These are phyloP conservation scores for Dorcus hopei DNA, from an alignment of 2,888 invertebrate species.

Conservation along the genomic window DNA sequence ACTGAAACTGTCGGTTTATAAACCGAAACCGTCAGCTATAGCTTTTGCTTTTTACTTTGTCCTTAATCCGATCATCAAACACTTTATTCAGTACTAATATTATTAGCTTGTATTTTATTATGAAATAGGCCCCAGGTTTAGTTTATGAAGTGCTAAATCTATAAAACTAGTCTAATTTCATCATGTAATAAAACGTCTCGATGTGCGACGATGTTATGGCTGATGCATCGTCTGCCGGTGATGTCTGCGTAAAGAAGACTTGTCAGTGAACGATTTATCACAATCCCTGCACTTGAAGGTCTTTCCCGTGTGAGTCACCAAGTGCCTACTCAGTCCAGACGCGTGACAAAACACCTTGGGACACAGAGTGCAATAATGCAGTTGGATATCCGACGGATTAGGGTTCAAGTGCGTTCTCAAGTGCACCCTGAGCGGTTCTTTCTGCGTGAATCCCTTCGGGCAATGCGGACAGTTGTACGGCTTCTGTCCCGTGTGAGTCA, in stretches of 20 bases:
- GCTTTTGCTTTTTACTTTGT: too few species aligned
- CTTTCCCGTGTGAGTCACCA: conserved; percentile 63
- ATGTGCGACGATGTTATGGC: conserved; percentile 6
- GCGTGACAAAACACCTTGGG: conserved; percentile 61
- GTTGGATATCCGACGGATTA: conserved; percentile 55
- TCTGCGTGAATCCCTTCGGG: conserved; percentile 69
- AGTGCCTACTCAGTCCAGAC: conserved; percentile 67
- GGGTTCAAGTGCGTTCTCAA: conserved; percentile 58
- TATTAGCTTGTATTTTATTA: too few species aligned
- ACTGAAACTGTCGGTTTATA: too few species aligned
- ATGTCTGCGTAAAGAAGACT: conserved; percentile 68
- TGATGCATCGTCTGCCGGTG: conserved; percentile 45
- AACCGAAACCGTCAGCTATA: too few species aligned
- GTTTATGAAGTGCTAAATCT: too few species aligned
- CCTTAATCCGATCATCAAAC: too few species aligned
- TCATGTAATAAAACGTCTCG: too few species aligned
- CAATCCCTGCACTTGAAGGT: conserved; percentile 64
- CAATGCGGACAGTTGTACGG: conserved; percentile 67
- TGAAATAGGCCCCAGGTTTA: too few species aligned
- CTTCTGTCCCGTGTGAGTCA: conserved; percentile 59
- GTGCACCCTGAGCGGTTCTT: conserved; percentile 64
- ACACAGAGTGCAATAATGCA: conserved; percentile 66
- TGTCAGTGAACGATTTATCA: conserved; percentile 66
- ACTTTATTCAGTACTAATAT: too few species aligned
- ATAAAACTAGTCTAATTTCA: too few species aligned